Base-by-base conservation (phyloP, 2,113 vertebrate species). In the Paramormyrops kingsleyae region DNA sequence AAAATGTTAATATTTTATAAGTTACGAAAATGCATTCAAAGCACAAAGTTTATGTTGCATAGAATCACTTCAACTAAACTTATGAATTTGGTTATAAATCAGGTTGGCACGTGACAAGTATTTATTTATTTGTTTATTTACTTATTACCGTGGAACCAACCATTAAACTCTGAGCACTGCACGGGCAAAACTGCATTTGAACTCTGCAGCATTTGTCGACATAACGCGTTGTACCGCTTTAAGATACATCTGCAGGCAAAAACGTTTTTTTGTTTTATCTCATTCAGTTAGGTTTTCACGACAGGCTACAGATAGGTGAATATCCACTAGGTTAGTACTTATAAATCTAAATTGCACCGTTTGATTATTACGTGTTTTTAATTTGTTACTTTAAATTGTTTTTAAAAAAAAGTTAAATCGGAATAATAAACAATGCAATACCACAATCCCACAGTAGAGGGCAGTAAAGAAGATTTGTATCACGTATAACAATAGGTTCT, bases 31-130 rank as follows among this genome's bases (percentile, higher is more conserved):
- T 94, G 93, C 95, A 96, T 96, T 96, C 94, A 94, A 93, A 94
- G 93, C 94, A 91, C 95, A 96, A 94, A 94, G 94, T 96, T 92
- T 94, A 95, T 97, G 96, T 99, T 99, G 98, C 98, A 99, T 99
- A 99, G 98, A 98, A 95, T 96, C 96, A 97, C 96, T 96, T 95
- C 94, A 96, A 97, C 94, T 95, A 93, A 97, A 96, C 92, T 91
- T 93, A 97, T 95, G 95, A 94, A 95, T 96, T 95, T 95, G 93
- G 93, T 94, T 91, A 90, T 93, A 95, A 94, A 92, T 91, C 92
- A 94, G 92, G 94, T 96, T 97, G 97, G 97, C 97, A 97, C 97
- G 92, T 93, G 91, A 94, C 91, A 94, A 95, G 94, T 93, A 91
- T 93, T 91, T 80, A 91, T 93, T 91, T 77, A 5, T 39, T 39